Evolutionary conservation across 2,113 vertebrate species (phyloP), one percentile per base, ranked within the genome.

Genomic region (Leucopsar rothschildi): DNA sequence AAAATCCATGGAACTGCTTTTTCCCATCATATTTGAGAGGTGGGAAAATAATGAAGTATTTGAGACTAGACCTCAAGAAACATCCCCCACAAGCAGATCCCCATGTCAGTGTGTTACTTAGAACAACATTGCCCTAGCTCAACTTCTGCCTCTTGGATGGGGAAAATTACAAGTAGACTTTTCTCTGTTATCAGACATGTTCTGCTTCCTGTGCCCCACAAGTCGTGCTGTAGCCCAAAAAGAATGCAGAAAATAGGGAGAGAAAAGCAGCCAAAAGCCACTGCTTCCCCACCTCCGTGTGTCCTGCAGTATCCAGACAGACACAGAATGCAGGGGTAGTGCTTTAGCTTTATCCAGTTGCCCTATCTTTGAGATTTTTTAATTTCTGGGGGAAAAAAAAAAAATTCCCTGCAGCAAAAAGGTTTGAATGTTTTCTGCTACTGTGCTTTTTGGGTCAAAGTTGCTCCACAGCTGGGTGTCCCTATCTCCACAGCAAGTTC

Each of bases 401-500:
- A 70, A n/a, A 9, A 18, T 28, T 50, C 37, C 35, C 35, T 6
- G 10, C 35, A 59, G 49, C n/a, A 88, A 65, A 93, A 50, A 15
- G 3, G 42, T 73, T 72, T 75, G 10, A 44, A 57, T 83, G 12
- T 79, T 75, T 82, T 49, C 37, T 65, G 31, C 33, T 76, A 2
- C 37, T 63, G 20, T 42, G 29, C 55, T 82, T 82, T 86, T 78
- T 83, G 71, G 37, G n/a, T 93, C 44, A 39, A 72, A 44, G 40
- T 29, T 94, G 33, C 64, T 78, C 21, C 37, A 4, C 60, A 60
- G 39, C 55, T 47, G 52, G 44, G 22, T 64, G 27, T 83, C 78
- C 52, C 78, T 90, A 52, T 97, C 81, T 89, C 96, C 77, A 61
- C 98, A 99, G 99, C 97, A 99, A 99, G 96, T 99, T 99, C 98